phyloP scores from a whole-genome alignment of 1,140 invertebrate genomes.

The Zaprionus inermis region DNA sequence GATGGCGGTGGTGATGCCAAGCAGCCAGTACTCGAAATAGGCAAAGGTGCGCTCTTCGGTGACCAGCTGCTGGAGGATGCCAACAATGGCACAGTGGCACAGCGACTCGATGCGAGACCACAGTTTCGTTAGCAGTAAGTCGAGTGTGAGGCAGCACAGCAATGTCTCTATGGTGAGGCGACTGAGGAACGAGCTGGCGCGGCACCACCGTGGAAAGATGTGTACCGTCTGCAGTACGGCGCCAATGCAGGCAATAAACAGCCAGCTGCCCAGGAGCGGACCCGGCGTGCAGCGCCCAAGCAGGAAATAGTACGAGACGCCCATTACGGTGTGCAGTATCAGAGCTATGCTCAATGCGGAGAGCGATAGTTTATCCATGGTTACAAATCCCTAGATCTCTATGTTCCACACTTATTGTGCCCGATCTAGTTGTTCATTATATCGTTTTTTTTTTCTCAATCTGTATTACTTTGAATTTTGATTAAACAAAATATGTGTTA shows the following conservation, averaged over 20 bases:
- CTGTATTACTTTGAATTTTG: neutral
- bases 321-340: constrained; percentile 60
- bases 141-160: constrained; percentile 59
- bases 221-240: constrained; percentile 49
- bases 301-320: constrained; percentile 62
- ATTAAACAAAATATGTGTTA: too few species aligned
- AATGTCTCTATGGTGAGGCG: constrained; percentile 48
- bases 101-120: constrained; percentile 62
- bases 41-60: constrained; percentile 51
- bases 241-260: constrained; percentile 60
- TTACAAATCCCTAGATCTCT: neutral
- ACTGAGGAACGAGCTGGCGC: constrained; percentile 11
- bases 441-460: neutral
- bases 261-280: constrained; percentile 58
- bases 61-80: constrained; percentile 45
- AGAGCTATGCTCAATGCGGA: constrained; percentile 52
- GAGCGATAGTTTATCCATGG: constrained; percentile 52
- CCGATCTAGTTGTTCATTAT: neutral
- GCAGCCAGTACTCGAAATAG: constrained; percentile 56
- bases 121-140: constrained; percentile 57
- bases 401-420: neutral
- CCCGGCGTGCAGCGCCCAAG: constrained; percentile 40
- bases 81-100: constrained; percentile 59
- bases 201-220: constrained; percentile 37
- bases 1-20: constrained; percentile 46